These are phyloP conservation scores for Drosophila mettleri DNA, from an alignment of 2,888 invertebrate genomes.

Conservation along the genomic window DNA sequence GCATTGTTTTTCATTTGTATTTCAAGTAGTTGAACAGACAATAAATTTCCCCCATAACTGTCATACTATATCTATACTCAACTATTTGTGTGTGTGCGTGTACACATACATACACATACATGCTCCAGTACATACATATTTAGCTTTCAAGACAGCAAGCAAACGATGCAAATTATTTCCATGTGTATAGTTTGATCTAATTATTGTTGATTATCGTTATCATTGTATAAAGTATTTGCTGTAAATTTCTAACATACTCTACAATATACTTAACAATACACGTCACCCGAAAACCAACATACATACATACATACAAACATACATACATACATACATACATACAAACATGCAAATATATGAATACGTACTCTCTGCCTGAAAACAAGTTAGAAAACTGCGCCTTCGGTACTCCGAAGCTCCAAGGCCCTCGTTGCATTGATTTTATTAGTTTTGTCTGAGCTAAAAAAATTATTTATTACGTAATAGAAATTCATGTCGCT, in stretches of 20 bases:
- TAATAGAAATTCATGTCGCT: too few species aligned
- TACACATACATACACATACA: constrained; percentile 22
- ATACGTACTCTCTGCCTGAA: background rate
- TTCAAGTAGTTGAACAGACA: constrained; percentile 60
- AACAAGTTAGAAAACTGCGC: constrained; percentile 7
- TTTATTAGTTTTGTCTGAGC: background rate
- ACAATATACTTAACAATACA: constrained; percentile 23
- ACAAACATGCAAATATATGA: constrained; percentile 17
- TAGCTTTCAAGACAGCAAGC: constrained; percentile 34
- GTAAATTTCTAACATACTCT: constrained; percentile 69
- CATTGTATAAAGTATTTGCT: constrained; percentile 79
- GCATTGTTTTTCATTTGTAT: constrained; percentile 14
- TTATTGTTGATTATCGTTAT: constrained; percentile 38
- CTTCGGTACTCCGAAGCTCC: background rate
- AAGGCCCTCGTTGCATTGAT: background rate
- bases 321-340: constrained; percentile 19
- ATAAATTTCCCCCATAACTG: constrained; percentile 76
- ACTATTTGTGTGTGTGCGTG: constrained; percentile 19
- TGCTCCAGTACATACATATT: constrained; percentile 18
- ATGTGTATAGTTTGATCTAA: constrained; percentile 41
- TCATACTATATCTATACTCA: constrained; percentile 39
- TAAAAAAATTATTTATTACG: background rate
- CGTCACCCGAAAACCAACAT: constrained; percentile 10
- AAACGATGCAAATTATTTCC: constrained; percentile 17
- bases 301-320: constrained; percentile 14